Evolutionary conservation across 1,140 invertebrate species (phyloP).

Genomic region (Plectus sambesii): DNA sequence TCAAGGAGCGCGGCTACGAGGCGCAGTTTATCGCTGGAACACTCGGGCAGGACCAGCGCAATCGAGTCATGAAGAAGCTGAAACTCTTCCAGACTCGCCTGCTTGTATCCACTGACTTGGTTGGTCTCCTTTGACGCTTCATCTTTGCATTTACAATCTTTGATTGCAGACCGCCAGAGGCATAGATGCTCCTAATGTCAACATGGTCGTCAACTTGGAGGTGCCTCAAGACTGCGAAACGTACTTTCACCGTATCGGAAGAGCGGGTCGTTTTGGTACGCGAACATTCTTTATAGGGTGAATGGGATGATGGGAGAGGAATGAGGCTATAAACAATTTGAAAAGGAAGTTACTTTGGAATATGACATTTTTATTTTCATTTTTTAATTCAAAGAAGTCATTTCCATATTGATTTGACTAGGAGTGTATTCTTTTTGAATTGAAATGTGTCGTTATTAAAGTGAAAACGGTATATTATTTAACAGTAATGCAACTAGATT

Average conservation of each 20-base stretch:
- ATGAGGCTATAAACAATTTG: too few relatives aligned
- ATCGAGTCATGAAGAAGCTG: slow-evolving; percentile 63
- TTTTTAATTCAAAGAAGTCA: too few relatives aligned
- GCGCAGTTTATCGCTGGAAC: slow-evolving; percentile 61
- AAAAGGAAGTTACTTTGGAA: too few relatives aligned
- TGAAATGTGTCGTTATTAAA: too few relatives aligned
- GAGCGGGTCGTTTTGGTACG: slow-evolving; percentile 67
- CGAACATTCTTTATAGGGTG: background rate
- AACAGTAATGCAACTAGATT: too few relatives aligned
- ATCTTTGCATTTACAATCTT: slow-evolving; percentile 11
- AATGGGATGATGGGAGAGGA: too few relatives aligned
- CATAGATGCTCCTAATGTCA: slow-evolving; percentile 79
- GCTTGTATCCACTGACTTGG: slow-evolving; percentile 77
- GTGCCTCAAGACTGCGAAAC: slow-evolving; percentile 66
- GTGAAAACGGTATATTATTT: too few relatives aligned
- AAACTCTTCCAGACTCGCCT: slow-evolving; percentile 66
- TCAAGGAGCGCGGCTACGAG: slow-evolving; percentile 60
- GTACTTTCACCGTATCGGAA: slow-evolving; percentile 86
- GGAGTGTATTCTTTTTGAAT: too few relatives aligned
- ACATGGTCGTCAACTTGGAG: slow-evolving; percentile 86
- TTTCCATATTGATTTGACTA: too few relatives aligned
- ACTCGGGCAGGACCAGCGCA: slow-evolving; percentile 64
- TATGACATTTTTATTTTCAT: too few relatives aligned
- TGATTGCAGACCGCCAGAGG: slow-evolving; percentile 53
- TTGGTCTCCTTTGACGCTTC: slow-evolving; percentile 25